Percentiles rank a stretch among this genome's conserved stretches.
These are phyloP conservation scores for Ophiothrix spiculata DNA, from an alignment of 35 echinoderm and acorn worm genomes.

Conservation along the genomic window DNA sequence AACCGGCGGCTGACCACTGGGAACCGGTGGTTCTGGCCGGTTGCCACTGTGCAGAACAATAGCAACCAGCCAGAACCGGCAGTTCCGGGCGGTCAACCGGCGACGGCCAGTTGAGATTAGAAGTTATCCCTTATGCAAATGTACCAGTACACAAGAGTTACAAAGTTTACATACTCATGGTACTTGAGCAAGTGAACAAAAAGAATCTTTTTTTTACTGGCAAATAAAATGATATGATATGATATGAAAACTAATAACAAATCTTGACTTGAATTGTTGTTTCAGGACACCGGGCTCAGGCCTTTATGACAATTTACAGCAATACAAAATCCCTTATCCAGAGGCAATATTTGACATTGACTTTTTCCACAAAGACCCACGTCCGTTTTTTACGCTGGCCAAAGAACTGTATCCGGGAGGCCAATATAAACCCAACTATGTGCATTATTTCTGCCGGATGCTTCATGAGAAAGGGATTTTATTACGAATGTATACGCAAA, in stretches of 20 bases:
- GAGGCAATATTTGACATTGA: slow-evolving; percentile 97
- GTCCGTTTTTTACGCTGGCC: slow-evolving; percentile 91
- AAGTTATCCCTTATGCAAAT: no score
- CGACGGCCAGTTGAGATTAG: no score
- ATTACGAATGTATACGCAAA: slow-evolving; percentile 96
- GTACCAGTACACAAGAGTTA: no score
- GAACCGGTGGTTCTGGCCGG: no score
- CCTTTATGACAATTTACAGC: slow-evolving; percentile 96
- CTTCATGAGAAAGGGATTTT: slow-evolving; percentile 79
- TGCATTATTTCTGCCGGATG: slow-evolving; percentile 96
- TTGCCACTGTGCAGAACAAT: no score
- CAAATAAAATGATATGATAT: no score
- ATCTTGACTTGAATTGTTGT: slow-evolving; percentile 21
- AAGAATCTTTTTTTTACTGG: not conserved
- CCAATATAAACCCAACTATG: slow-evolving; percentile 91
- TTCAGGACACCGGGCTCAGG: slow-evolving; percentile 87
- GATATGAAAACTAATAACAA: no score
- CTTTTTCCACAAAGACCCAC: slow-evolving; percentile 81
- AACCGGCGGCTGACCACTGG: no score
- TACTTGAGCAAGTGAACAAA: not conserved
- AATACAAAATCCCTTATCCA: slow-evolving; percentile 88
- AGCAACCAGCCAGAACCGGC: no score
- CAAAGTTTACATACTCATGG: no score
- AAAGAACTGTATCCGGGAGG: slow-evolving; percentile 85
- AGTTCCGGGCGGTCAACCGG: no score